phyloP scores from a whole-genome alignment of 2,797 vertebrate species.

The Rhincodon typus region DNA sequence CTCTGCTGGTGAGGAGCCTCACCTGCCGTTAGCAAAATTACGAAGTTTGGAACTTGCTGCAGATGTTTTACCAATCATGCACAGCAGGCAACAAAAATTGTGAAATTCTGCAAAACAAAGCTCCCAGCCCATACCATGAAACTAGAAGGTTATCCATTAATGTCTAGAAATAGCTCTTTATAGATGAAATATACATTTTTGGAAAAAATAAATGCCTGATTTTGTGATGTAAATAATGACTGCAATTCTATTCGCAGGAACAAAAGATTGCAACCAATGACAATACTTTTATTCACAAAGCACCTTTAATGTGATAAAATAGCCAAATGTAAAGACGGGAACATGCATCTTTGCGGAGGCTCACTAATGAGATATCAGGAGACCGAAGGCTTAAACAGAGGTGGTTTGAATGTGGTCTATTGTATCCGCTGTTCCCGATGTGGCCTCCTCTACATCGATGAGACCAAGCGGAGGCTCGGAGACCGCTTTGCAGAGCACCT shows the following conservation, averaged over 20 bases:
- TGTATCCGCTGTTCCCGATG: too few relatives aligned
- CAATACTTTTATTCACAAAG: not conserved
- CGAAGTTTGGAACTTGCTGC: not conserved
- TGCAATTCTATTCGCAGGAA: not conserved
- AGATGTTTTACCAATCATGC: not conserved
- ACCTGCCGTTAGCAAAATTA: not conserved
- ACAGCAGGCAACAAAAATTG: not conserved
- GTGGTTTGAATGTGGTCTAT: not conserved
- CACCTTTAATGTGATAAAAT: not conserved
- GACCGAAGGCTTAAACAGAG: not conserved
- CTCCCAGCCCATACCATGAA: not conserved
- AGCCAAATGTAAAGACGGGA: too few relatives aligned
- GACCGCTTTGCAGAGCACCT: too few relatives aligned
- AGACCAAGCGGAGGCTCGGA: too few relatives aligned
- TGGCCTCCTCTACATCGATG: too few relatives aligned
- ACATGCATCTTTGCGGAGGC: too few relatives aligned
- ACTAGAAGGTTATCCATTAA: not conserved
- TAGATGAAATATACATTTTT: not conserved
- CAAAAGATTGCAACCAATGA: not conserved
- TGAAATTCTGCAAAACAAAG: not conserved
- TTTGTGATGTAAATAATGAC: not conserved
- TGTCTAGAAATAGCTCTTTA: not conserved
- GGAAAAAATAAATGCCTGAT: not conserved
- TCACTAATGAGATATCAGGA: not conserved
- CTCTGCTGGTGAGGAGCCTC: not conserved